A percentile compares a stretch with the other conserved stretches of the same genome.
These are phyloP conservation scores for Pocillopora grandis DNA, from an alignment of 92 coral and sea anemone genomes.

Conservation along the genomic window DNA sequence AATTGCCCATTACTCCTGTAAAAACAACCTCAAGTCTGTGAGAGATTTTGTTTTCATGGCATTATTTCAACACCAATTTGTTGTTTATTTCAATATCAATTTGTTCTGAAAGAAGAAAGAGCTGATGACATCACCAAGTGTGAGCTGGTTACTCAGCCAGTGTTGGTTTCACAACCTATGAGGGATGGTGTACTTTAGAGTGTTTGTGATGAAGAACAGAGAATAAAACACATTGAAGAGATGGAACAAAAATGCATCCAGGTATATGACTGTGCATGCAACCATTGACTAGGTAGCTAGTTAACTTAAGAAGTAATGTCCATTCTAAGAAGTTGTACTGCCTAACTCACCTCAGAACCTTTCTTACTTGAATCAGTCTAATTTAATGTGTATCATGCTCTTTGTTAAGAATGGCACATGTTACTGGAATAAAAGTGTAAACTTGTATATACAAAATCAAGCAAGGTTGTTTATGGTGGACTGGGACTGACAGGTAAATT, in stretches of 20 bases:
- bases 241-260: constrained; percentile 56
- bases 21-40: constrained; percentile 58
- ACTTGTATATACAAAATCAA: no score
- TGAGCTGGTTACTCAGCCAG: constrained; percentile 58
- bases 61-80: constrained; percentile 73
- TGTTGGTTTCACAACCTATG: constrained; percentile 26
- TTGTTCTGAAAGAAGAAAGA: constrained; percentile 69
- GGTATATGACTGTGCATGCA: constrained; percentile 20
- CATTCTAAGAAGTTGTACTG: no score
- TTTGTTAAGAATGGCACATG: no score
- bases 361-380: no score
- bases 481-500: no score
- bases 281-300: background rate
- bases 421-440: no score
- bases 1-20: constrained; percentile 31
- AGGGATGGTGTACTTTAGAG: constrained; percentile 62
- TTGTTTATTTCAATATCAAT: constrained; percentile 86
- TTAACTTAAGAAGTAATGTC: background rate
- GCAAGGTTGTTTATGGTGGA: no score
- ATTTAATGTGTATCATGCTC: no score
- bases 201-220: constrained; percentile 72
- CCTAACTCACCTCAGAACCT: no score
- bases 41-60: constrained; percentile 65
- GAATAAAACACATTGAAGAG: constrained; percentile 70
- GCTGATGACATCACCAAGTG: constrained; percentile 48